phyloP scores from a whole-genome alignment of 2,888 invertebrate genomes.

The Melanostoma scalare region DNA sequence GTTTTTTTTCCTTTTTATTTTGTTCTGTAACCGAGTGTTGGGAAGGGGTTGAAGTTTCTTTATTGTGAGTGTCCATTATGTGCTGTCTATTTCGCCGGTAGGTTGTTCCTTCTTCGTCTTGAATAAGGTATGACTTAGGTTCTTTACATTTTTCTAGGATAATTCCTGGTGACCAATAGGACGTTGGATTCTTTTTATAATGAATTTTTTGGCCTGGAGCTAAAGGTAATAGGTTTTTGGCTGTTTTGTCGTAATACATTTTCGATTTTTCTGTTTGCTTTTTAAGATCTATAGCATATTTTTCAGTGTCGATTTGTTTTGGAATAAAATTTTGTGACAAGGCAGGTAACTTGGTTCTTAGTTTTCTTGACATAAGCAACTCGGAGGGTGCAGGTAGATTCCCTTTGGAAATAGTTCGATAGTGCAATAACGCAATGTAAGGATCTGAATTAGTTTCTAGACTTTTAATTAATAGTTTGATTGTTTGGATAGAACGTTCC shows the following conservation, averaged over 20 bases:
- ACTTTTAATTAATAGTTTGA: too few species aligned
- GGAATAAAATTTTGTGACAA: not conserved
- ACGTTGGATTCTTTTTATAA: slow-evolving; percentile 5
- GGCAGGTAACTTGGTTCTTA: not conserved
- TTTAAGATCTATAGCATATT: not conserved
- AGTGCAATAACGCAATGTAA: slow-evolving; percentile 13
- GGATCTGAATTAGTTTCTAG: slow-evolving; percentile 16
- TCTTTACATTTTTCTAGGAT: not conserved
- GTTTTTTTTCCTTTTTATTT: not conserved
- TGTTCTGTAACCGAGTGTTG: not conserved
- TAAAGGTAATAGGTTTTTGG: slow-evolving; percentile 2
- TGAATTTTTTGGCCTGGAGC: not conserved
- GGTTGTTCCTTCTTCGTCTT: not conserved
- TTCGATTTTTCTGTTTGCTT: not conserved
- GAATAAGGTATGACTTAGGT: not conserved
- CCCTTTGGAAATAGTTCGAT: slow-evolving; percentile 23
- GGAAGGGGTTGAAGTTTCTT: not conserved
- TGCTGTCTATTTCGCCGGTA: slow-evolving; percentile 2
- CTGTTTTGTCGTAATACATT: not conserved
- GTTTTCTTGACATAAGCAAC: slow-evolving; percentile 31
- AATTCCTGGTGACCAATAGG: too few species aligned
- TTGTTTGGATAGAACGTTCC: too few species aligned
- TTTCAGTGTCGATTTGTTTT: not conserved
- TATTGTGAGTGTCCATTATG: not conserved
- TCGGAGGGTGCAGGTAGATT: slow-evolving; percentile 32